Evolutionary conservation across 2,113 vertebrate species (phyloP).

Genomic region (Laticauda laticaudata): DNA sequence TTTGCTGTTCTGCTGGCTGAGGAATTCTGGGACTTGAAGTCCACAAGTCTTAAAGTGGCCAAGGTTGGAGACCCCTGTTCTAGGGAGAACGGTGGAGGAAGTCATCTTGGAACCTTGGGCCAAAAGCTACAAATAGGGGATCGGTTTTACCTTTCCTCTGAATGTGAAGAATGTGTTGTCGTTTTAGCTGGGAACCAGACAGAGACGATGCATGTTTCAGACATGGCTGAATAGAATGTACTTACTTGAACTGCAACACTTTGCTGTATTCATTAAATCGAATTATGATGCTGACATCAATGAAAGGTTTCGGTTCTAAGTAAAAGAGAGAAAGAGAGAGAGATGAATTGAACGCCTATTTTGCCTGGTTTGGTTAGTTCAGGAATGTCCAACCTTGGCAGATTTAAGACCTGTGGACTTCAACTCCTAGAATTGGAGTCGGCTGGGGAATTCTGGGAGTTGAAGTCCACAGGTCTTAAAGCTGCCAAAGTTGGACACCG

Average conservation of each 20-base stretch:
- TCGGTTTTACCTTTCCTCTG: background rate
- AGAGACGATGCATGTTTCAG: background rate
- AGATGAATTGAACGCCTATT: background rate
- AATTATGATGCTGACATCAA: slow-evolving; percentile 93
- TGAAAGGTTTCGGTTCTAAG: slow-evolving; percentile 93
- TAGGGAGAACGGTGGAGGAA: rapidly evolving
- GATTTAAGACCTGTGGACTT: too few relatives aligned
- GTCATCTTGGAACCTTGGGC: background rate
- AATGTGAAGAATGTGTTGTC: background rate
- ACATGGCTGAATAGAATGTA: slow-evolving; percentile 30
- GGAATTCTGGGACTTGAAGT: too few relatives aligned
- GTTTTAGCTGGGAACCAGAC: background rate
- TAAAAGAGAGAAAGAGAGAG: slow-evolving; percentile 13
- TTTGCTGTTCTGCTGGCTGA: too few relatives aligned
- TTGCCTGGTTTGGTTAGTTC: background rate
- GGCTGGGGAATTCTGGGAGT: background rate
- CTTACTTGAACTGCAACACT: slow-evolving; percentile 96
- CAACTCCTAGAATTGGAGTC: background rate
- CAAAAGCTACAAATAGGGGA: background rate
- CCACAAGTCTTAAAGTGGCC: too few relatives aligned
- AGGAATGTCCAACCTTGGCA: background rate
- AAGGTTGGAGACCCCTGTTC: too few relatives aligned
- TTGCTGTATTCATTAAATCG: slow-evolving; percentile 94
- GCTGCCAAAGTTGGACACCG: background rate
- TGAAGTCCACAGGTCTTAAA: background rate